Evolutionary conservation across 1,140 invertebrate genomes (phyloP).

Genomic region (Trachymyrmex septentrionalis): DNA sequence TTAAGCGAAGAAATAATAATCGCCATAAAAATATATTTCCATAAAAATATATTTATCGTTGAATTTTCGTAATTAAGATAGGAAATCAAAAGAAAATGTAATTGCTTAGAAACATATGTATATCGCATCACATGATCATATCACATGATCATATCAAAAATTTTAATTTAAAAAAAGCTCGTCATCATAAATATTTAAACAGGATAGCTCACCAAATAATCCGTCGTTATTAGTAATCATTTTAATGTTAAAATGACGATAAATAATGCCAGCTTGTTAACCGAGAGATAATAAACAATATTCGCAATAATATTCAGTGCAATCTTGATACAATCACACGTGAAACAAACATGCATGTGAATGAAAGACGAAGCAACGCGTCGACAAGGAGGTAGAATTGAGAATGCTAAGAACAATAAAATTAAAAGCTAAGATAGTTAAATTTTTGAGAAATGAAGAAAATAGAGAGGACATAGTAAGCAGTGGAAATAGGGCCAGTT

Average conservation of each 20-base stretch:
- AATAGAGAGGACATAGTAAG: background rate
- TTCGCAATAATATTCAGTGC: background rate
- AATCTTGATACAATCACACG: slow-evolving; percentile 1
- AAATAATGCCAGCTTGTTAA: too few relatives aligned
- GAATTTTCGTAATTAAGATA: background rate
- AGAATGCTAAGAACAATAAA: background rate
- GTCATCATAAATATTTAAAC: background rate
- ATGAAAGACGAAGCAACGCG: slow-evolving; percentile 19
- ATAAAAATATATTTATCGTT: background rate
- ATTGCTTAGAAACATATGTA: background rate
- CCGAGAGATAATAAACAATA: background rate
- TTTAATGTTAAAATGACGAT: too few relatives aligned
- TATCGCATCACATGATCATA: background rate
- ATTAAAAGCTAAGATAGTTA: slow-evolving; percentile 16
- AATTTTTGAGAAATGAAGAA: slow-evolving; percentile 18
- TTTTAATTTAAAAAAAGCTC: background rate
- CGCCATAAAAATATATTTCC: background rate
- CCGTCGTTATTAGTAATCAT: too few relatives aligned
- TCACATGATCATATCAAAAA: background rate
- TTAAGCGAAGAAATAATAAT: background rate
- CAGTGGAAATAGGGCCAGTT: background rate
- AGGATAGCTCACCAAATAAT: too few relatives aligned
- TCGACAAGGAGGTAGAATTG: background rate
- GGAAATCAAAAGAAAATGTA: background rate
- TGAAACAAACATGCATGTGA: slow-evolving; percentile 10